Base-by-base conservation (phyloP, 2,888 invertebrate genomes). In the Catocala fraxini region DNA sequence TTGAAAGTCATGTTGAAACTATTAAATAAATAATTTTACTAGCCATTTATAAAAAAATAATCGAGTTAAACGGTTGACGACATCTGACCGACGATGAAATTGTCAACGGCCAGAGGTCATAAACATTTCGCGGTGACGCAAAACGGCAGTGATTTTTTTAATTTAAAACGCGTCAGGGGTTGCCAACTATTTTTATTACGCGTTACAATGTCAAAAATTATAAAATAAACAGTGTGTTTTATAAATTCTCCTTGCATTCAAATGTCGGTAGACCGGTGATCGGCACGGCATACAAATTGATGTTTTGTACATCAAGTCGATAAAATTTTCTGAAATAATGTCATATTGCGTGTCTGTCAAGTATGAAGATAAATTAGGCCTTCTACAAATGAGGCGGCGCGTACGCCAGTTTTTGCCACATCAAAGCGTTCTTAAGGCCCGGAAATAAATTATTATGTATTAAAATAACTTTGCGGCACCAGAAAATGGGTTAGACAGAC, bases 111-210 rank as follows among this genome's bases (percentile, higher is more conserved):
- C 74, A 71, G 64, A 67, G 79, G 69, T 72, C 62, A 65, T 79
- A 77, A 79, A 78, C 71, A 76, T 73, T 71, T 67, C 60, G 48
- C 33, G 51, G 51, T 76, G 76, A 77, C 73, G 76, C 69, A 71
- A 58, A 72, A 51, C 57, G n/a, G 45, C 58, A 55, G 53, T 45
- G 46, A 0, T 61, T 67, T 73, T 77, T 72, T 75, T 59, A 51
- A 59, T 63, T 54, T 34, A 55, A 59, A 53, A 69, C 58, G n/a
- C 53, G 64, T 60, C 70, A 71, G 35, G 65, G 70, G 56, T 61
- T 89, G 90, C 91, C 90, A 89, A 89, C 79, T 84, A 89, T 88
- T 89, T 90, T 90, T 88, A 89, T 84, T 79, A 81, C 75, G 65
- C 64, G 74, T 80, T 82, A 75, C 80, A 73, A 81, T 82, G 79